These are phyloP conservation scores for Anabacerthia variegaticeps DNA, from an alignment of 2,797 vertebrate species.

Conservation along the genomic window DNA sequence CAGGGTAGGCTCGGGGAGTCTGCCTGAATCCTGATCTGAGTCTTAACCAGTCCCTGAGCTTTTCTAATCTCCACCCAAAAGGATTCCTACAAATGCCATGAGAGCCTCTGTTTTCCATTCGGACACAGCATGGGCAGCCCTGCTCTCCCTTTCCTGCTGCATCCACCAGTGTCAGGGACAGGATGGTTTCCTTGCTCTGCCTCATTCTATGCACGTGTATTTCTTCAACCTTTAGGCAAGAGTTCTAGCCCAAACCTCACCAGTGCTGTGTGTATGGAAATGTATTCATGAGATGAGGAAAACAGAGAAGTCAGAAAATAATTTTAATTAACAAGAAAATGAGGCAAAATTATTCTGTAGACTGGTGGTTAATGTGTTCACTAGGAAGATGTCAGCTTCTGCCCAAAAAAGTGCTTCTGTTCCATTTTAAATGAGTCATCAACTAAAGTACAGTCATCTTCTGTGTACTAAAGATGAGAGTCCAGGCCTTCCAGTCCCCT, in stretches of 20 bases:
- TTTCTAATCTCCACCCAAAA: background rate
- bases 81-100: background rate
- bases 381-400: background rate
- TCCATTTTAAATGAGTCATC: background rate
- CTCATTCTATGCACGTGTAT: background rate
- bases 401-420: background rate
- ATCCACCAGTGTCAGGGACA: background rate
- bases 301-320: background rate
- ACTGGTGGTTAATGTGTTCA: background rate
- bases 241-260: background rate
- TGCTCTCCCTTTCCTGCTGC: background rate
- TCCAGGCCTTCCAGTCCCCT: background rate
- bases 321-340: background rate
- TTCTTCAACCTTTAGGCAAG: background rate
- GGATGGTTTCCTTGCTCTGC: background rate
- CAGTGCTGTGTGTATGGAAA: background rate
- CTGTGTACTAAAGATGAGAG: background rate
- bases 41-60: background rate
- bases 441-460: background rate
- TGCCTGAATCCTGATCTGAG: background rate
- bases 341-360: background rate
- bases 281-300: background rate
- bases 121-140: background rate
- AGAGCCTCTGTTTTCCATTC: background rate
- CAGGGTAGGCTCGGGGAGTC: background rate